A percentile compares a stretch with the other conserved stretches of the same genome.
phyloP scores from a whole-genome alignment of 2,888 invertebrate genomes.

The Itoplectis maculator region DNA sequence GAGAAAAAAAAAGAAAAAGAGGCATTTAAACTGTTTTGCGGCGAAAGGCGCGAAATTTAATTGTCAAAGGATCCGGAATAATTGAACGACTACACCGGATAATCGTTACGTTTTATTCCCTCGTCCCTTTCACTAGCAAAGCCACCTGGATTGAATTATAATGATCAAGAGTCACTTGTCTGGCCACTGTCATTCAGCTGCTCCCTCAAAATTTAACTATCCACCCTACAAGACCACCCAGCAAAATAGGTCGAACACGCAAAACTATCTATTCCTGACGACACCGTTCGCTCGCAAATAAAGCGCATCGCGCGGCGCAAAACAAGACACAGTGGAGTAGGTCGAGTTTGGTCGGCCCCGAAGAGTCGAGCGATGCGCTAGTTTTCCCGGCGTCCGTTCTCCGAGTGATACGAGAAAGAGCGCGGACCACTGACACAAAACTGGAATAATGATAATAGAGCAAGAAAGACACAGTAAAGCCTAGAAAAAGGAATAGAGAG shows the following conservation, averaged over 20 bases:
- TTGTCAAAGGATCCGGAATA: neutral
- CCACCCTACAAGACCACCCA: no score
- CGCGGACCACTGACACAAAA: conserved; percentile 1
- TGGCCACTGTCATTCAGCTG: no score
- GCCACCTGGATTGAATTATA: neutral
- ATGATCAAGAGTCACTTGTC: neutral
- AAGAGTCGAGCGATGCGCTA: conserved; percentile 5
- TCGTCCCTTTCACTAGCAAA: neutral
- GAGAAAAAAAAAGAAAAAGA: no score
- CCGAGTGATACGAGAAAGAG: conserved; percentile 5
- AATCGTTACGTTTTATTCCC: neutral
- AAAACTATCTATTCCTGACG: neutral
- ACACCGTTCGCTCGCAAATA: neutral
- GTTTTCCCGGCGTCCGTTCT: conserved; percentile 14
- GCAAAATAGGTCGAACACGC: neutral
- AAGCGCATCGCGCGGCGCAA: neutral
- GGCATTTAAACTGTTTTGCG: neutral
- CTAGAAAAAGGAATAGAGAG: neutral
- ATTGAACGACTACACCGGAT: neutral
- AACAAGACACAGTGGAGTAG: conserved; percentile 20
- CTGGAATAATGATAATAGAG: neutral
- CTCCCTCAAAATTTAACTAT: no score
- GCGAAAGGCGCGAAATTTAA: neutral
- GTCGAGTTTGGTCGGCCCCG: conserved; percentile 31
- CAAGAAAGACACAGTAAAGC: no score